Evolutionary conservation across 2,888 invertebrate genomes (phyloP), one percentile per base, ranked within the genome.

Genomic region (Watsonalla binaria): DNA sequence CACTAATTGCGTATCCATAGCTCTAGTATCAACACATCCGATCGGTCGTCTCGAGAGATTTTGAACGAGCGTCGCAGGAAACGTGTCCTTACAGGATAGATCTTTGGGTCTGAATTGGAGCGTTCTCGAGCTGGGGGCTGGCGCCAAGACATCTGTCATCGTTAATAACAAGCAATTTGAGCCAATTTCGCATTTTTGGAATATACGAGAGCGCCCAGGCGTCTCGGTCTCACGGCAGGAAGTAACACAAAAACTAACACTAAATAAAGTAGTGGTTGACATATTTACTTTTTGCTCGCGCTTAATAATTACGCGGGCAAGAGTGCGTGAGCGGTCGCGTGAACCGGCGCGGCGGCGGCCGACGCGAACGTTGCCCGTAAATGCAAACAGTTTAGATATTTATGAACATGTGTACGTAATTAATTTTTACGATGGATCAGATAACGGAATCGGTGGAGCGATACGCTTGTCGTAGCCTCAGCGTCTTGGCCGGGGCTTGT

Each of bases 91-190:
- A 70, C 52, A 2, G 11, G 0, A 8, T 35, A 35, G 9, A n/a
- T 0, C 6, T 14, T 68, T 80, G 66, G 68, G 72, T 67, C 57
- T 51, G 46, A 56, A 70, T 77, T 73, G 24, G 53, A 58, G 56
- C 51, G 54, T 42, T 46, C 13, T 6, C 46, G 13, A 35, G 34
- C 6, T 52, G 55, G 67, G 73, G 78, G 72, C 74, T 81, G 90
- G 90, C 90, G 90, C 90, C 82, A 86, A 82, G 81, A 84, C 90
- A 90, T 90, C 89, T 89, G 89, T 90, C 90, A 89, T 90, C 86
- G 86, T 89, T 90, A 88, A 89, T 86, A 90, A 88, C 82, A 82
- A 86, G 87, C 89, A 89, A 90, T 90, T 89, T 87, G 86, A 88
- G 85, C 72, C 86, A 89, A 89, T 89, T 89, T 84, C 77, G 87